Evolutionary conservation across 2,113 vertebrate species (phyloP).

Genomic region (Lanius ludovicianus): DNA sequence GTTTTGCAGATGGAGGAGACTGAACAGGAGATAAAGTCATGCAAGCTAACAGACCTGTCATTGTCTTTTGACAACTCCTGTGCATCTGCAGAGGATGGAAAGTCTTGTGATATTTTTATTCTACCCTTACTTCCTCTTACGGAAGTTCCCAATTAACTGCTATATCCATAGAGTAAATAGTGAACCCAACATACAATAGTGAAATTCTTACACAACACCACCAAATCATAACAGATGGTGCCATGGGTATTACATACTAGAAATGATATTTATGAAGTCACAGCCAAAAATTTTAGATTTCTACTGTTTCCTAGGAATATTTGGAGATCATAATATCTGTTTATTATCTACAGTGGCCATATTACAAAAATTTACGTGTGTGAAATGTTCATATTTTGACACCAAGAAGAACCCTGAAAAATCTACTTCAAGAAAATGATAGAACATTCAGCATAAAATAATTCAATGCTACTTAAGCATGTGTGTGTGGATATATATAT

Average conservation of each 20-base stretch:
- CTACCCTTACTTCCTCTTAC: background rate
- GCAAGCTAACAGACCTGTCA: background rate
- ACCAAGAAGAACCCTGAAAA: background rate
- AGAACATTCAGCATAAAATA: background rate
- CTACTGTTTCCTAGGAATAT: background rate
- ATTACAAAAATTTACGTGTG: background rate
- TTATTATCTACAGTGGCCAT: background rate
- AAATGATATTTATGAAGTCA: background rate
- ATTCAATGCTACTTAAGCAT: background rate
- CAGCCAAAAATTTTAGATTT: background rate
- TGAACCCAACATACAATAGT: background rate
- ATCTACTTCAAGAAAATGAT: background rate
- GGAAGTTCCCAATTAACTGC: background rate
- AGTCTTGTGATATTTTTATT: slow-evolving; percentile 22
- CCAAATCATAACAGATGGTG: background rate
- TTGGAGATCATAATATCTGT: background rate
- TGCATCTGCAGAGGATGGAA: background rate
- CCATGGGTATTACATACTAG: background rate
- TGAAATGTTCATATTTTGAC: background rate
- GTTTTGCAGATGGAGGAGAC: background rate
- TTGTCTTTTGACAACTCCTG: background rate
- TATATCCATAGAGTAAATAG: background rate
- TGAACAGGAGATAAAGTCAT: background rate
- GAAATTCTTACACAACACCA: background rate
- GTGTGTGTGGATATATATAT: no score